Conservation (phyloP, 2,888 invertebrate genomes). For the Protodeltote pygarga region DNA sequence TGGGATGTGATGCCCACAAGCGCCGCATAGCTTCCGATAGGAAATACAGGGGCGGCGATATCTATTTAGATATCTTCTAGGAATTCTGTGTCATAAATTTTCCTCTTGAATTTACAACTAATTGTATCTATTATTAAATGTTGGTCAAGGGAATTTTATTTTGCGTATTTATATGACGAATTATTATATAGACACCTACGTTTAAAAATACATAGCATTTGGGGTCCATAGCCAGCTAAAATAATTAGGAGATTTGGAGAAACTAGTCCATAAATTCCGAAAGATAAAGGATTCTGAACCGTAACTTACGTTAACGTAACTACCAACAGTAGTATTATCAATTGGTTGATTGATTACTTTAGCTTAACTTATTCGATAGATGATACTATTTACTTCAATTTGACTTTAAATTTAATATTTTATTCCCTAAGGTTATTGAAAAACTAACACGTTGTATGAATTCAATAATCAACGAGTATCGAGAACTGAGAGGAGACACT, state of each 20-base stretch:
- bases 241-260: too few species aligned
- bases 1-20: conserved; percentile 43
- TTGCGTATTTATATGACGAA: conserved; percentile 13
- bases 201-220: too few species aligned
- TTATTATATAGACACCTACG: too few species aligned
- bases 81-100: conserved; percentile 31
- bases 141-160: conserved; percentile 11
- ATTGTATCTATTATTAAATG: conserved; percentile 1
- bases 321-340: too few species aligned
- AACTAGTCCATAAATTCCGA: too few species aligned
- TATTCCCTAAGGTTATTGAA: conserved; percentile 65
- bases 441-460: conserved; percentile 65
- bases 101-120: conserved; percentile 18
- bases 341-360: too few species aligned
- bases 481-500: conserved; percentile 13
- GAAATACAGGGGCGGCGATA: conserved; percentile 40
- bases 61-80: conserved; percentile 34
- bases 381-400: too few species aligned
- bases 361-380: too few species aligned
- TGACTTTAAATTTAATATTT: too few species aligned
- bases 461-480: conserved; percentile 56
- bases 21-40: conserved; percentile 42
- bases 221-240: too few species aligned
- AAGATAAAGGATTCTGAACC: too few species aligned
- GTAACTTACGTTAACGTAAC: too few species aligned